These are phyloP conservation scores for Sturnira hondurensis DNA, from an alignment of 2,113 vertebrate genomes.

Conservation along the genomic window DNA sequence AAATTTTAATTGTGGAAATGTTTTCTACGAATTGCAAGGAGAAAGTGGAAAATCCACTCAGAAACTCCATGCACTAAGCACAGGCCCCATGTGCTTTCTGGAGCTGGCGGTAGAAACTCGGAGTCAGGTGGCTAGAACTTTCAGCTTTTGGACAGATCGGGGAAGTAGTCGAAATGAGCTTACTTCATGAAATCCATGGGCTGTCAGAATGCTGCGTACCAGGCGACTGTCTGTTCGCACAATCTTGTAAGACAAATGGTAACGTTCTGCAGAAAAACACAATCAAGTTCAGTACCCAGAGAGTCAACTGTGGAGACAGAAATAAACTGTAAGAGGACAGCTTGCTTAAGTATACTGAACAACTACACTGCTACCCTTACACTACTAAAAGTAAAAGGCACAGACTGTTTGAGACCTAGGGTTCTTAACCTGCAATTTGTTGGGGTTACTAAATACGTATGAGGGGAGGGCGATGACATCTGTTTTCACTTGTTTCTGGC, in stretches of 20 bases:
- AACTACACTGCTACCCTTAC: not conserved
- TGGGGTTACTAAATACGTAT: not conserved
- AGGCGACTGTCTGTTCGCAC: constrained; percentile 96
- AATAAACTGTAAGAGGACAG: not conserved
- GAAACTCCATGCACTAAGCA: not conserved
- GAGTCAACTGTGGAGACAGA: constrained; percentile 27
- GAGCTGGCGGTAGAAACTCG: not conserved
- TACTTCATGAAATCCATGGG: constrained; percentile 97
- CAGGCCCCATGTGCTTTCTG: not conserved
- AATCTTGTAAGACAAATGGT: constrained; percentile 95
- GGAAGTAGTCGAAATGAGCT: constrained; percentile 24
- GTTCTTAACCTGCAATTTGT: not conserved
- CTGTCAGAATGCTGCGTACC: constrained; percentile 91
- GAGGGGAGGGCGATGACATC: not conserved
- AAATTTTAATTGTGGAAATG: not conserved
- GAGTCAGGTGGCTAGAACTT: not conserved
- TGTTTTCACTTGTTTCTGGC: not conserved
- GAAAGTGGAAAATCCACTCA: not conserved
- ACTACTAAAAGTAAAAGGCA: not conserved
- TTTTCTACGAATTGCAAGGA: not conserved
- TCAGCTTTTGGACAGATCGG: not conserved
- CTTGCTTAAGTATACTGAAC: not conserved
- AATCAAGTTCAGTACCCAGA: not conserved
- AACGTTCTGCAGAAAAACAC: constrained; percentile 84
- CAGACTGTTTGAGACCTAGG: not conserved